These are phyloP conservation scores for Napeogenes sylphis DNA, from an alignment of 2,888 invertebrate species.

Conservation along the genomic window DNA sequence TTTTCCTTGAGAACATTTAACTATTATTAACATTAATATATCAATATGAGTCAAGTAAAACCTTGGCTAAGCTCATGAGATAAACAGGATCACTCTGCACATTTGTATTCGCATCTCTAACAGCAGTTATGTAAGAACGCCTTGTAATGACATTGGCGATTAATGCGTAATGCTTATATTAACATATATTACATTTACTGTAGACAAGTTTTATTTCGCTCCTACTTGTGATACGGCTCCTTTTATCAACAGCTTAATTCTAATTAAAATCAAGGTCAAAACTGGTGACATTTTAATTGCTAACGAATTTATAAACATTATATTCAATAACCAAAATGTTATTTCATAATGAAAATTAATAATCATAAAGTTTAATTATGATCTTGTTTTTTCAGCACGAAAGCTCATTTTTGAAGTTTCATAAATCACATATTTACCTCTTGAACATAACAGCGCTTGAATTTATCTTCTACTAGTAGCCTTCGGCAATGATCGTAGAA, in stretches of 20 bases:
- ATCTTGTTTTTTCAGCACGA: no score
- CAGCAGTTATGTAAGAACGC: conserved; percentile 54
- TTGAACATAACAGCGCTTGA: not conserved
- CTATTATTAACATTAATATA: not conserved
- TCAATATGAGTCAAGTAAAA: conserved; percentile 17
- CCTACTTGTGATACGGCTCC: not conserved
- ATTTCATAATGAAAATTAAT: no score
- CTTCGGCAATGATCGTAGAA: not conserved
- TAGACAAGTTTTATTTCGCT: conserved; percentile 2
- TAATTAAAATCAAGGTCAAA: no score
- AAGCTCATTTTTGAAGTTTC: no score
- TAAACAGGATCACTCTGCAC: conserved; percentile 17
- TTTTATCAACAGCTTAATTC: no score
- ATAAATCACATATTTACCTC: not conserved
- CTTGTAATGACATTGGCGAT: conserved; percentile 53
- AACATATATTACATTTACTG: conserved; percentile 22
- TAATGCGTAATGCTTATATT: conserved; percentile 39
- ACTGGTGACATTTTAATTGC: not conserved
- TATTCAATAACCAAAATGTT: no score
- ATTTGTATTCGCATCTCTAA: conserved; percentile 56
- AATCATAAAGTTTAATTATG: no score
- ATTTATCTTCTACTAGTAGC: not conserved
- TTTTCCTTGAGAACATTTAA: no score
- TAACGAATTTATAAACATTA: no score
- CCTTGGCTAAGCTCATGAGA: not conserved